Percentiles rank a stretch among this genome's conserved stretches.
phyloP scores from a whole-genome alignment of 2,113 vertebrate species.

The Rhinolophus sinicus region DNA sequence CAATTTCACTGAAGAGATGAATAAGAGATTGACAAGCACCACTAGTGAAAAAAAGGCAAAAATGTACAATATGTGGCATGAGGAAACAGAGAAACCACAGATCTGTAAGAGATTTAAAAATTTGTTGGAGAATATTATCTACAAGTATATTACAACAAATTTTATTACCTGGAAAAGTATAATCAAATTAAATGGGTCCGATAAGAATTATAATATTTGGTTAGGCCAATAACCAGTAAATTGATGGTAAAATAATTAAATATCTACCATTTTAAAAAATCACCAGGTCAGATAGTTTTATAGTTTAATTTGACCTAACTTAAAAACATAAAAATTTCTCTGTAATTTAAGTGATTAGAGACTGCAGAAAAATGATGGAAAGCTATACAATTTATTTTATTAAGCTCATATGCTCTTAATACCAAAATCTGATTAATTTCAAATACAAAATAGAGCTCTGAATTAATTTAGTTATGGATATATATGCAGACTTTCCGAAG shows the following conservation, averaged over 20 bases:
- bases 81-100: background rate
- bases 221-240: background rate
- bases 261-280: background rate
- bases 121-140: background rate
- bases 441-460: background rate
- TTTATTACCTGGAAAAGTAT: background rate
- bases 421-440: background rate
- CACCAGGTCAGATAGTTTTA: background rate
- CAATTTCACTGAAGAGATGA: background rate
- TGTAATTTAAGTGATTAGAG: background rate
- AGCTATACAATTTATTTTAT: background rate
- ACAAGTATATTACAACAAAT: background rate
- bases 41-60: background rate
- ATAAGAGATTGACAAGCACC: background rate
- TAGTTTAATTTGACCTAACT: background rate
- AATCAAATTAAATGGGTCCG: background rate
- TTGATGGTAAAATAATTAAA: constrained; percentile 7
- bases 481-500: constrained; percentile 18
- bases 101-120: background rate
- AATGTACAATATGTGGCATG: background rate
- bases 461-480: background rate
- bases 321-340: background rate
- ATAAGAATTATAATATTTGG: constrained; percentile 5
- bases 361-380: background rate
- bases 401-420: background rate